These are phyloP conservation scores for Drosophila nr. perissopoda DNA, from an alignment of 2,888 invertebrate species.

Conservation along the genomic window DNA sequence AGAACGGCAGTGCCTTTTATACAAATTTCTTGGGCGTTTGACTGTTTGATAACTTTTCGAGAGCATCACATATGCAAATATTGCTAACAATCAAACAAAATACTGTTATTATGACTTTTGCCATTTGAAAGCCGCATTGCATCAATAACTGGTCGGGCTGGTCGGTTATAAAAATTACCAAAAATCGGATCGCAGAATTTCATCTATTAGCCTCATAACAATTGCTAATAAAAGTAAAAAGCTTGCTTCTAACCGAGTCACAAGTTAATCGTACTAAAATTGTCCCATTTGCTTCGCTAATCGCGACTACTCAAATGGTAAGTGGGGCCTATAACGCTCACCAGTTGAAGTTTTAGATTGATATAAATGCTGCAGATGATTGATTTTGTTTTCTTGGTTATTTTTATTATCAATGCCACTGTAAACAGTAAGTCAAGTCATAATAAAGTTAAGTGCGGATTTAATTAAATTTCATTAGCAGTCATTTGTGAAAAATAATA, in stretches of 20 bases:
- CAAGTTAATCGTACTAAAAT: not conserved
- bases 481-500: not conserved
- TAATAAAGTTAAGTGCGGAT: not conserved
- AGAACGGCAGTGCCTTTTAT: constrained; percentile 2
- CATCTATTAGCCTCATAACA: not conserved
- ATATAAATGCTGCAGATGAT: not conserved
- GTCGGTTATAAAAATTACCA: not conserved
- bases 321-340: not conserved
- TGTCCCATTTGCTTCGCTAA: not conserved
- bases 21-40: not conserved
- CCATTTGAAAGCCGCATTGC: not conserved
- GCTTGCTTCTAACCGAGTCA: not conserved
- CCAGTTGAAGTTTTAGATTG: not conserved
- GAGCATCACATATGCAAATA: not conserved
- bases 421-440: not conserved
- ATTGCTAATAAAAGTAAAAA: not conserved
- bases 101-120: not conserved
- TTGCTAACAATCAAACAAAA: not conserved
- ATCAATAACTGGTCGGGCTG: not conserved
- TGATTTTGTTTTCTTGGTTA: not conserved
- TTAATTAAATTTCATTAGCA: not conserved
- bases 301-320: not conserved
- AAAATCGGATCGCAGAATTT: not conserved
- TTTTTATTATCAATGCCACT: not conserved
- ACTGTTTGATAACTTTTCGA: not conserved